Base-by-base conservation (phyloP, 2,797 vertebrate genomes). In the Percopsis omiscomaycus region DNA sequence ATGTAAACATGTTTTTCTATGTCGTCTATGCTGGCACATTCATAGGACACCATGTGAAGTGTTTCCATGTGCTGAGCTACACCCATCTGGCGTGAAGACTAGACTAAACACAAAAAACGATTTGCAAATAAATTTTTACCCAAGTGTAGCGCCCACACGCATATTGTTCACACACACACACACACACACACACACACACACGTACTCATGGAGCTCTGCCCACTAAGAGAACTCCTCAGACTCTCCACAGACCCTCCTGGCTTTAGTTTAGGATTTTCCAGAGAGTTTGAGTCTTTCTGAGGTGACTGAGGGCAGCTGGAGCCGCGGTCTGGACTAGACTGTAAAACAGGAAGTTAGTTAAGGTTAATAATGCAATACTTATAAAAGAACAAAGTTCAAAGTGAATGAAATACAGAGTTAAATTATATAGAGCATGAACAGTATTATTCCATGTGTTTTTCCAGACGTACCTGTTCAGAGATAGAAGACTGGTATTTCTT, bases 131-230 rank as follows among this genome's bases (percentile, higher is more conserved):
- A 4, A 55, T 66, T 52, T 30, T 22, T 55, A 15, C 63, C 47
- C 10, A 52, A 4, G 6, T 46, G 16, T 61, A 22, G 37, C 47
- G 32, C 37, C 13, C 48, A 54, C 48, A 55, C 37, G 27, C 48
- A 29, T 30, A 67, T 42, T 42, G 37, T 42, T 42, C 42, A 66
- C 50, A 32, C 37, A 53, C 15, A 53, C 48, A 66, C 57, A 66
- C 45, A 65, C 12, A 55, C 16, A 65, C 42, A 58, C 22, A 27
- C 73, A 65, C 50, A 67, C 61, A 48, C 28, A 44, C 63, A 88
- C 92, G 90, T 90, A 98, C 97, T 98, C 96, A 98, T 97, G 28
- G 96, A 99, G 75, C 97, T 99, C 78, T 99, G 97, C 58, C 96
- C 97, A 0, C 98, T 99, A 55, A 99, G 94, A 2, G 97, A 99